Base-by-base conservation (phyloP, 1,140 invertebrate species). In the Drosophila busckii region DNA sequence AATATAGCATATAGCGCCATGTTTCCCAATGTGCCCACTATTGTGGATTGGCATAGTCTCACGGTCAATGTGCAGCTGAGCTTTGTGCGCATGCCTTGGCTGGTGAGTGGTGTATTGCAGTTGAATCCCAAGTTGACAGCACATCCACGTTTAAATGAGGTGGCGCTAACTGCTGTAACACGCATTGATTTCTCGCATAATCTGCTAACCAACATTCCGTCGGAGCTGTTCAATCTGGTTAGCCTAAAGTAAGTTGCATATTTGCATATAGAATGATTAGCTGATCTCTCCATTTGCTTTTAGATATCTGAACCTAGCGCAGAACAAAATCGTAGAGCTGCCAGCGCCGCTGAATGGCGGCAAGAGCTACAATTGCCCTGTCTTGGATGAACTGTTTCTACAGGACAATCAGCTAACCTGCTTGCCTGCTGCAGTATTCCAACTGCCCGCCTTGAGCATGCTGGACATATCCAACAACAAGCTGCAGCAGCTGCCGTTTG, bases 381-480 rank as follows among this genome's bases (percentile, higher is more conserved):
- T 93, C 32, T 86, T 99, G 32, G 96, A 98, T 78, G 97, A 98
- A 87, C 88, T 98, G 4, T 94, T 96, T 84, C 76, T 96, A 1
- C 92, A 98, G 88, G 94, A 97, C 78, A 98, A 98, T 88, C 90
- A 94, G 17, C 85, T 98, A 9, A 94, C 95, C 55, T 89, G 90
- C 26, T 83, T 98, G 6, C 96, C 96, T 0, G 90, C 92, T 10
- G 93, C 93, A 52, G 87, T 97, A 1, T 96, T 98, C 88, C 90
- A 91, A 13, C 89, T 99, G 26, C 95, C 96, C 0, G 88, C 91
- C 0, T 88, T 99, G 1, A 90, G 92, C 12, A 93, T 93, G 2
- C 89, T 99, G 60, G 97, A 99, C 87, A 91, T 97, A 0, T 96
- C 96, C 0, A 96, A 98, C 82, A 99, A 99, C 87, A 96, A 96